Evolutionary conservation across 2,113 vertebrate species (phyloP).

Genomic region (Python bivittatus): DNA sequence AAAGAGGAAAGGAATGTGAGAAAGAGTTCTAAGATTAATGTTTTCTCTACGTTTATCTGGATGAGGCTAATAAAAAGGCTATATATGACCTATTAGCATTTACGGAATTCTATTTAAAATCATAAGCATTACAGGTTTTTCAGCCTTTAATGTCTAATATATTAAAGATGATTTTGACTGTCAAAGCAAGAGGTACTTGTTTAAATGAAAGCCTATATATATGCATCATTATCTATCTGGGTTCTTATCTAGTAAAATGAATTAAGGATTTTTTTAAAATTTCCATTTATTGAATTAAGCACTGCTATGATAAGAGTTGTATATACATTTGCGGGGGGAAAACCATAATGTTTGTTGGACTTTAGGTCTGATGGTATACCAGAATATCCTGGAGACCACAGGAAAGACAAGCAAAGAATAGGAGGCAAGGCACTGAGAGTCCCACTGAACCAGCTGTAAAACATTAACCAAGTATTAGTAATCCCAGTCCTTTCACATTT

Average conservation of each 20-base stretch:
- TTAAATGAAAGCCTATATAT: background rate
- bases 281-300: background rate
- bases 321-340: background rate
- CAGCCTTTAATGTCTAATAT: background rate
- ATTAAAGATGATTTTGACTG: background rate
- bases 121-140: background rate
- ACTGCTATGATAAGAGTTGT: background rate
- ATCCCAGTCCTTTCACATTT: slow-evolving; percentile 52
- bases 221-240: background rate
- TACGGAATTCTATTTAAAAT: background rate
- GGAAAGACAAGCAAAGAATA: background rate
- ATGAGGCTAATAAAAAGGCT: background rate
- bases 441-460: slow-evolving; percentile 19
- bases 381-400: background rate
- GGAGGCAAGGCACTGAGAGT: background rate
- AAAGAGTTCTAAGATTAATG: background rate
- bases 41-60: background rate
- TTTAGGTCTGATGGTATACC: background rate
- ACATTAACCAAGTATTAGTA: slow-evolving; percentile 57
- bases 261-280: background rate
- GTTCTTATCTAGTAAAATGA: background rate
- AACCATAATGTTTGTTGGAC: background rate
- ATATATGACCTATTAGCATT: background rate
- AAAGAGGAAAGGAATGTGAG: background rate
- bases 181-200: background rate